phyloP scores from a whole-genome alignment of 2,113 vertebrate species.

The Gobiocypris rarus region DNA sequence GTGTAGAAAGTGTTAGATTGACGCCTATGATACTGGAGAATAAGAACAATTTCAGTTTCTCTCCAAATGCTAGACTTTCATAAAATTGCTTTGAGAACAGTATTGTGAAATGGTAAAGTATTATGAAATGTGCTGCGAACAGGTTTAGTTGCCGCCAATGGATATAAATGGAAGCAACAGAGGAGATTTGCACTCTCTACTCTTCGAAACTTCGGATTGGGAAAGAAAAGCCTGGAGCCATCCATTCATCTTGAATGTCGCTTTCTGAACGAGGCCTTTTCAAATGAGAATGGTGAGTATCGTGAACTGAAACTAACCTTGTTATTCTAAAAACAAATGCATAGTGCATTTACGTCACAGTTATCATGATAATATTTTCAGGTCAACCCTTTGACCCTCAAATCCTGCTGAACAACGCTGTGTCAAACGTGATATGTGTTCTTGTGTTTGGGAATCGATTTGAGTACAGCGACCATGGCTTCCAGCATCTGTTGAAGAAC shows the following conservation, averaged over 20 bases:
- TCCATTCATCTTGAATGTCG: conserved; percentile 79
- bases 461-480: conserved; percentile 75
- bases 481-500: conserved; percentile 72
- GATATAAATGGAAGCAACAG: conserved; percentile 75
- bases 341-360: not conserved
- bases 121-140: not conserved
- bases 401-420: conserved; percentile 76
- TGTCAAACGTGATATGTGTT: conserved; percentile 81
- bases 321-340: no score
- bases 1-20: no score
- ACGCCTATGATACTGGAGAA: no score
- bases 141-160: conserved; percentile 71
- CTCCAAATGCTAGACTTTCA: no score
- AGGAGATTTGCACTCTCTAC: conserved; percentile 78
- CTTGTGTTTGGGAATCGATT: conserved; percentile 80
- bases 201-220: conserved; percentile 81
- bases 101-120: no score
- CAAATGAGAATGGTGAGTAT: conserved; percentile 73
- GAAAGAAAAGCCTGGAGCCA: conserved; percentile 75
- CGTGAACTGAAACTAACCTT: no score
- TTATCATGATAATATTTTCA: conserved; percentile 50
- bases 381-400: conserved; percentile 79
- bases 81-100: no score
- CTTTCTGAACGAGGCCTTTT: conserved; percentile 67
- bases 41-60: no score